phyloP scores from a whole-genome alignment of 2,888 invertebrate genomes.

The Dolichopus griseipennis region DNA sequence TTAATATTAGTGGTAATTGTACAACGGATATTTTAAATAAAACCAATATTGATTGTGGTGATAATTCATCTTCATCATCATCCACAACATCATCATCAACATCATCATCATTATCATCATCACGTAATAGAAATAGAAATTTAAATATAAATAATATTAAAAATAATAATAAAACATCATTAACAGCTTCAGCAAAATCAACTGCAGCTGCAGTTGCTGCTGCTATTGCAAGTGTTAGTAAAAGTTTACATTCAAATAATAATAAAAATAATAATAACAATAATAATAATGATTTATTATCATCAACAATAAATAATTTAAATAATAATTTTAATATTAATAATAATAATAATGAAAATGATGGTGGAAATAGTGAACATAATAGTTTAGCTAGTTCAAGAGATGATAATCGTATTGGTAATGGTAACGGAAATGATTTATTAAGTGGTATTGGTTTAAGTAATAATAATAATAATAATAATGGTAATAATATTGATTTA shows the following conservation, averaged over 20 bases:
- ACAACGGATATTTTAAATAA: slow-evolving; percentile 13
- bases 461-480: slow-evolving; percentile 4
- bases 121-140: background rate
- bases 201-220: slow-evolving; percentile 13
- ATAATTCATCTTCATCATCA: slow-evolving; percentile 9
- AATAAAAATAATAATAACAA: background rate
- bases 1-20: background rate
- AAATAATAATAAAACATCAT: background rate
- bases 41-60: slow-evolving; percentile 12
- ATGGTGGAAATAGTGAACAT: background rate
- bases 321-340: background rate
- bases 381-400: slow-evolving; percentile 16
- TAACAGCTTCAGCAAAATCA: slow-evolving; percentile 14
- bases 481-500: background rate
- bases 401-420: slow-evolving; percentile 17
- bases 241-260: slow-evolving; percentile 9
- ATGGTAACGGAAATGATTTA: slow-evolving; percentile 18
- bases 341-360: background rate
- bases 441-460: background rate
- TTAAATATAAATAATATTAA: background rate
- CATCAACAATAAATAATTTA: background rate
- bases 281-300: slow-evolving; percentile 7
- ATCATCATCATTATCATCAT: background rate
- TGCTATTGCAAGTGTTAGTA: slow-evolving; percentile 2
- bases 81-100: slow-evolving; percentile 15